These are phyloP conservation scores for Pagrus major DNA, from an alignment of 2,113 vertebrate species.

Conservation along the genomic window DNA sequence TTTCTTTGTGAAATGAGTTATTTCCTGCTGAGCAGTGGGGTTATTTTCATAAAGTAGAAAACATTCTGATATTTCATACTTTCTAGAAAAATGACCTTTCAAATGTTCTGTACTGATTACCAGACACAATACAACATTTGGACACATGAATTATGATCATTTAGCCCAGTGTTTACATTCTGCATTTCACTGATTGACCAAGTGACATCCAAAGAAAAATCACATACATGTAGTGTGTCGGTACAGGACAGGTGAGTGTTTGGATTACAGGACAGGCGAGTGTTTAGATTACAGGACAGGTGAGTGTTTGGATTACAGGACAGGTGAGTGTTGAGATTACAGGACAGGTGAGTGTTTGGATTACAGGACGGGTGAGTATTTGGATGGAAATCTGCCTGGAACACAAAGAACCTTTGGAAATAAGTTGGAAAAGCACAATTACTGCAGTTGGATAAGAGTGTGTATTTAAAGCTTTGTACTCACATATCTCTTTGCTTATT, in stretches of 20 bases:
- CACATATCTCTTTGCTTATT: conserved; percentile 24
- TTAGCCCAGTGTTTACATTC: conserved; percentile 54
- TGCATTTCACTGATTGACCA: conserved; percentile 39
- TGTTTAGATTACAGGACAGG: not conserved
- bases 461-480: conserved; percentile 20
- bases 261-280: not conserved
- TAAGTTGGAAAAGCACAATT: conserved; percentile 51
- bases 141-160: conserved; percentile 17
- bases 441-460: not conserved
- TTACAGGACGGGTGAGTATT: not conserved
- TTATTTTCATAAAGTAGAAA: conserved; percentile 13
- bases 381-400: conserved; percentile 14
- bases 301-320: not conserved
- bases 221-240: conserved; percentile 7
- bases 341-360: not conserved
- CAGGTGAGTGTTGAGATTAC: too few species aligned
- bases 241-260: not conserved
- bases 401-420: not conserved
- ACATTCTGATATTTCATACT: conserved; percentile 6
- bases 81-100: conserved; percentile 5
- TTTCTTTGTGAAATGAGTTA: too few species aligned
- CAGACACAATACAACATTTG: not conserved
- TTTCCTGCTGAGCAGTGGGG: not conserved
- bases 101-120: conserved; percentile 7
- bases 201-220: conserved; percentile 55